These are phyloP conservation scores for Montipora capitata DNA, from an alignment of 92 coral and sea anemone genomes.

Conservation along the genomic window DNA sequence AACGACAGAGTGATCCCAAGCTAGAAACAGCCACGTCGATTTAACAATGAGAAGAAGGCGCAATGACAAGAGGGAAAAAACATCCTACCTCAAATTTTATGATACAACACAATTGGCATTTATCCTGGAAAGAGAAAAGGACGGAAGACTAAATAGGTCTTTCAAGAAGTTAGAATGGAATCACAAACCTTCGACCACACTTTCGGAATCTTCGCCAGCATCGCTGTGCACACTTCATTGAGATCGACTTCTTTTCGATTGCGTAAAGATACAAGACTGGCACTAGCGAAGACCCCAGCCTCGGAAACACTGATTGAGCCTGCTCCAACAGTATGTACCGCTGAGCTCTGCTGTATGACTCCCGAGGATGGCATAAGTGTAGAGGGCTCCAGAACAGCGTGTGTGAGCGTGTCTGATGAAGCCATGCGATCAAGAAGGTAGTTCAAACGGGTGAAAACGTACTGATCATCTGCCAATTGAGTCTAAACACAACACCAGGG, in stretches of 20 bases:
- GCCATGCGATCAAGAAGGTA: constrained; percentile 95
- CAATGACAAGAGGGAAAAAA: too few species aligned
- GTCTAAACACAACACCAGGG: constrained; percentile 61
- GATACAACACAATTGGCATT: neutral
- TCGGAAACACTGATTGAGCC: constrained; percentile 85
- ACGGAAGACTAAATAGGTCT: too few species aligned
- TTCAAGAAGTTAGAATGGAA: neutral
- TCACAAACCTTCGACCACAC: constrained; percentile 93
- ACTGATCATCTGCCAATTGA: constrained; percentile 92
- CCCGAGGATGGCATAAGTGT: constrained; percentile 90
- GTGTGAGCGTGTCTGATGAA: constrained; percentile 92
- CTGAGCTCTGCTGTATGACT: constrained; percentile 87
- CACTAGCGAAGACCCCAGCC: constrained; percentile 97
- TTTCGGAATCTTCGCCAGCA: constrained; percentile 92
- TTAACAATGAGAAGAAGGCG: too few species aligned
- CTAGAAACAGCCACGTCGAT: too few species aligned
- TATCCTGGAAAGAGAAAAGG: neutral
- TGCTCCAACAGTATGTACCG: constrained; percentile 88
- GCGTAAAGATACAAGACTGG: constrained; percentile 88
- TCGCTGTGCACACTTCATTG: constrained; percentile 89
- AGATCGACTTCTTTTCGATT: constrained; percentile 93
- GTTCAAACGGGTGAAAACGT: constrained; percentile 93
- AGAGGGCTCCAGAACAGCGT: constrained; percentile 88
- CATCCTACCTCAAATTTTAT: too few species aligned
- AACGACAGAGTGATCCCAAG: too few species aligned